These are phyloP conservation scores for Cyclophora albipunctata DNA, from an alignment of 2,888 invertebrate species.

Conservation along the genomic window DNA sequence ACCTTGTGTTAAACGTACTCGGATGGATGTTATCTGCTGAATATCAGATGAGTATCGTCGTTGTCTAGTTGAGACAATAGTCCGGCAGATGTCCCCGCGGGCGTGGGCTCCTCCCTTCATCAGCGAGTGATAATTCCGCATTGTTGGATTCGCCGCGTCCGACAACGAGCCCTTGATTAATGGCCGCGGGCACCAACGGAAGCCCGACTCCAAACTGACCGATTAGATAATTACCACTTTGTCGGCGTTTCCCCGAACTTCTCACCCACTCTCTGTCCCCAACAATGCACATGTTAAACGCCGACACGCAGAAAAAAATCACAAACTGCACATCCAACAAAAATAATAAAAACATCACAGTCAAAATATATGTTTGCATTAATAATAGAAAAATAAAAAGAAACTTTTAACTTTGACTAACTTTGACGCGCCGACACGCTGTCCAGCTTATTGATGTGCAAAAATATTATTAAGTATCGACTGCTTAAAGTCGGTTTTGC, in stretches of 20 bases:
- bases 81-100: too few species aligned
- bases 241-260: conserved; percentile 59
- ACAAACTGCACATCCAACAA: conserved; percentile 65
- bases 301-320: conserved; percentile 55
- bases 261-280: conserved; percentile 21
- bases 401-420: conserved; percentile 57
- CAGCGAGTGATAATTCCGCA: conserved; percentile 16
- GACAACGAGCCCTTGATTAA: conserved; percentile 56
- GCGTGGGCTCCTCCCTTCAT: neutral
- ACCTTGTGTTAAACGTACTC: too few species aligned
- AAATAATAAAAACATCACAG: conserved; percentile 76
- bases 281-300: conserved; percentile 35
- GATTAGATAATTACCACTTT: conserved; percentile 67
- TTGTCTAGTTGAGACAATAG: too few species aligned
- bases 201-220: conserved; percentile 65
- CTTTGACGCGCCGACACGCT: conserved; percentile 57
- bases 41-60: too few species aligned
- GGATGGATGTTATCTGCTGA: too few species aligned
- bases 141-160: conserved; percentile 11
- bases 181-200: conserved; percentile 53
- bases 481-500: neutral
- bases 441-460: conserved; percentile 13
- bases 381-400: conserved; percentile 58
- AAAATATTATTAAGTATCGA: neutral
- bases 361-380: conserved; percentile 72